Conservation (phyloP, 2,888 invertebrate species). For the Drosophila longiperda region DNA sequence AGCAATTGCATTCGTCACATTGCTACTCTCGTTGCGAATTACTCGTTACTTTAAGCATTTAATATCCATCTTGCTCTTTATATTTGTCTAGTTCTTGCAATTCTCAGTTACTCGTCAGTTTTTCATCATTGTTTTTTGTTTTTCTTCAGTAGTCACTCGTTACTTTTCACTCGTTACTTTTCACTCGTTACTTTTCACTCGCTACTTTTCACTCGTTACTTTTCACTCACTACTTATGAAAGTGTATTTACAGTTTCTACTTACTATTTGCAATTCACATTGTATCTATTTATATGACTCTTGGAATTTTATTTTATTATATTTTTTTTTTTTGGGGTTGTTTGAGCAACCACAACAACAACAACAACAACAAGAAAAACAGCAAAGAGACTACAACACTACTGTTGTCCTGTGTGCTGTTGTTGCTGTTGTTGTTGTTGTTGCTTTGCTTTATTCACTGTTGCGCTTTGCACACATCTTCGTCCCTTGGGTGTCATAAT, state of each 20-base stretch:
- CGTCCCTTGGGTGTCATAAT: conserved; percentile 85
- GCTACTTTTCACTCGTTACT: not conserved
- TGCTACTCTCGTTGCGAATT: not conserved
- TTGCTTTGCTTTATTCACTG: conserved; percentile 58
- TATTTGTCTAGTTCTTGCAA: not conserved
- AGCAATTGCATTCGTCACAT: not conserved
- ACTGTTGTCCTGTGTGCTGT: conserved; percentile 26
- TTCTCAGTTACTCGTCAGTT: not conserved
- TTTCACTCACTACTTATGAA: not conserved
- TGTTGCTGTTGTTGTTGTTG: conserved; percentile 31
- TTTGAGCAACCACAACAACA: conserved; percentile 22
- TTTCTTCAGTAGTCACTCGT: not conserved
- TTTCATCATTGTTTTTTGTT: not conserved
- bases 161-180: not conserved
- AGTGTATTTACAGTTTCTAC: conserved; percentile 26
- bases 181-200: not conserved
- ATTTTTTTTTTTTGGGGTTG: conserved; percentile 40
- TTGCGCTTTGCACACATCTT: conserved; percentile 67
- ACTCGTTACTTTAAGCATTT: not conserved
- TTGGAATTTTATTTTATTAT: conserved; percentile 37
- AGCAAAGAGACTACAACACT: not conserved
- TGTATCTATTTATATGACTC: conserved; percentile 23
- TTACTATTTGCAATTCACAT: not conserved
- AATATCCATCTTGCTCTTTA: not conserved
- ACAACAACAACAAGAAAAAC: conserved; percentile 5